Evolutionary conservation across 2,888 invertebrate genomes (phyloP).

Genomic region (Salpingus planirostris): DNA sequence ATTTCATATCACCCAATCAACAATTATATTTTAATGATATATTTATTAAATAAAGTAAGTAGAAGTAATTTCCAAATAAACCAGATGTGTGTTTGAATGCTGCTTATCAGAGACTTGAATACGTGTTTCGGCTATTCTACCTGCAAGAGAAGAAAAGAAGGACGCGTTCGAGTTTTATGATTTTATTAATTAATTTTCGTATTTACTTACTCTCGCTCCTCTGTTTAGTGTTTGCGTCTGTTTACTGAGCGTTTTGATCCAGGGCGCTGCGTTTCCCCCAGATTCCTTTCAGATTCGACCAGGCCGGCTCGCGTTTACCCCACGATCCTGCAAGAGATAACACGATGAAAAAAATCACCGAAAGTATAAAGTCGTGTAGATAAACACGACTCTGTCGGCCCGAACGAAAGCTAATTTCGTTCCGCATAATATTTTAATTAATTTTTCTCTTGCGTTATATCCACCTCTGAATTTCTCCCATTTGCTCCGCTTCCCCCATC

Average conservation of each 20-base stretch:
- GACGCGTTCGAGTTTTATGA: too few species aligned
- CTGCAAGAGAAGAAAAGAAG: constrained; percentile 3
- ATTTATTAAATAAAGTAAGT: too few species aligned
- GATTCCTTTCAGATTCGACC: constrained; percentile 71
- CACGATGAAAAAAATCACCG: constrained; percentile 2
- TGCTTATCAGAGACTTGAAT: too few species aligned
- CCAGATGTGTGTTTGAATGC: constrained; percentile 10
- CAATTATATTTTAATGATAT: too few species aligned
- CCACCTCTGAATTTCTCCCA: constrained; percentile 52
- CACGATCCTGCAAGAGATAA: constrained; percentile 61
- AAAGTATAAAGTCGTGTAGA: neutral
- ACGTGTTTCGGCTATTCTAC: too few species aligned
- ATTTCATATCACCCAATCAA: constrained; percentile 19
- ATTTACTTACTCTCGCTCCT: neutral
- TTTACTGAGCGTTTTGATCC: constrained; percentile 23
- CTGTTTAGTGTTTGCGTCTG: too few species aligned
- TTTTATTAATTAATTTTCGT: too few species aligned
- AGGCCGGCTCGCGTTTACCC: constrained; percentile 70
- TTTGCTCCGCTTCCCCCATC: constrained; percentile 64
- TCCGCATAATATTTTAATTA: too few species aligned
- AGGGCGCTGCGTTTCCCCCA: constrained; percentile 62
- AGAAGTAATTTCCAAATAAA: constrained; percentile 13
- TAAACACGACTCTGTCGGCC: neutral
- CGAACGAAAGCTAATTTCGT: too few species aligned
- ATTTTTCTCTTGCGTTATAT: too few species aligned